phyloP scores from a whole-genome alignment of 2,797 vertebrate species.

The Myotis vivesi region DNA sequence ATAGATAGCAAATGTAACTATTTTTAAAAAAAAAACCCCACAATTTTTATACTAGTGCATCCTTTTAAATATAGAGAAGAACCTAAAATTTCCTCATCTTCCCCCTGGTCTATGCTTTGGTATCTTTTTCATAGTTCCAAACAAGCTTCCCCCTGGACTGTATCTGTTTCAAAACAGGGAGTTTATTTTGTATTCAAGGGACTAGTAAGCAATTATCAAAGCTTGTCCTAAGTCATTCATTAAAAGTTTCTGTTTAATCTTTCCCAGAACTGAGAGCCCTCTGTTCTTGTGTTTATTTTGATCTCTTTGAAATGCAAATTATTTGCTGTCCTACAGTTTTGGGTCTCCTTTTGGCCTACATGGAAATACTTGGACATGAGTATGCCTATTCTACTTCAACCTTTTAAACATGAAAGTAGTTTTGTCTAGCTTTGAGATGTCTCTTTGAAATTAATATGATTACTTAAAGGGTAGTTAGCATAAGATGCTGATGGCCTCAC shows the following conservation, averaged over 20 bases:
- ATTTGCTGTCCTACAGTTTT: conserved; percentile 58
- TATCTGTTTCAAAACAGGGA: conserved; percentile 62
- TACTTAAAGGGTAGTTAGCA: conserved; percentile 37
- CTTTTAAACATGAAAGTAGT: conserved; percentile 35
- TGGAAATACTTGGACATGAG: conserved; percentile 38
- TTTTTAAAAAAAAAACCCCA: background rate
- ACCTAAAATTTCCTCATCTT: background rate
- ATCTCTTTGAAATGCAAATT: conserved; percentile 79
- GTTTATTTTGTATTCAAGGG: conserved; percentile 61
- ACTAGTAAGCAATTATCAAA: conserved; percentile 74
- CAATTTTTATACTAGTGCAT: background rate
- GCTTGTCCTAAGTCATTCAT: conserved; percentile 77
- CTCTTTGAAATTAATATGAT: conserved; percentile 55
- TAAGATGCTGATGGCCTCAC: background rate
- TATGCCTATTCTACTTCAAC: background rate
- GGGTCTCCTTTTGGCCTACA: conserved; percentile 47
- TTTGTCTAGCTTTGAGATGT: conserved; percentile 38
- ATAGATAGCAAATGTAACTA: background rate
- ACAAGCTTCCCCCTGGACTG: conserved; percentile 20
- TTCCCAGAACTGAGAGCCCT: conserved; percentile 56
- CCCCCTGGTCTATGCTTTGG: background rate
- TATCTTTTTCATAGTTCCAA: conserved; percentile 22
- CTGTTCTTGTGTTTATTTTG: conserved; percentile 59
- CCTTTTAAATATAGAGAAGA: conserved; percentile 9
- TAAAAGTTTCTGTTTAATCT: conserved; percentile 72